phyloP scores from a whole-genome alignment of 2,797 vertebrate species.

The Enoplosus armatus region DNA sequence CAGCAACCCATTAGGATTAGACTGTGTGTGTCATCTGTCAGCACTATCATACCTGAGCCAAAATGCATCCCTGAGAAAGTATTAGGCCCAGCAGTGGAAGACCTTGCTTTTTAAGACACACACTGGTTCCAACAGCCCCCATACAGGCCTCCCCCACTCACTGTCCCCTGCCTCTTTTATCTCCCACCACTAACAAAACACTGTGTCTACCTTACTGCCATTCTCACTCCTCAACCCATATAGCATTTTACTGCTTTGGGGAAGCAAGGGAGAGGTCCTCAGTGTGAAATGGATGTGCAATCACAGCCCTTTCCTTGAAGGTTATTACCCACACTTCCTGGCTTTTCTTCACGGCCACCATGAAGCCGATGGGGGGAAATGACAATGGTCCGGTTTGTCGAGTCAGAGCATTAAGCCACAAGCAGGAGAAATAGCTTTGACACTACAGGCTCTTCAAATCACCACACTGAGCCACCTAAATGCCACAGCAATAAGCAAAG shows the following conservation, averaged over 20 bases:
- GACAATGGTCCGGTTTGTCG: slow-evolving; percentile 85
- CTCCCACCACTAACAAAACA: slow-evolving; percentile 74
- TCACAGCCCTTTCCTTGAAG: slow-evolving; percentile 83
- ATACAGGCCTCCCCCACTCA: slow-evolving; percentile 34
- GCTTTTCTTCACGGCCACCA: slow-evolving; percentile 79
- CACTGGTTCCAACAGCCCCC: slow-evolving; percentile 37
- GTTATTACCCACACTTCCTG: slow-evolving; percentile 83
- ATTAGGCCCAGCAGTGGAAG: slow-evolving; percentile 30
- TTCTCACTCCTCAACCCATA: slow-evolving; percentile 72
- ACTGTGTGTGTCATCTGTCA: slow-evolving; percentile 64
- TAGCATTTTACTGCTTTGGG: slow-evolving; percentile 76
- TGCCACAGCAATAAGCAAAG: slow-evolving; percentile 82
- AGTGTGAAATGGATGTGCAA: slow-evolving; percentile 84
- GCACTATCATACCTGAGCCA: slow-evolving; percentile 56
- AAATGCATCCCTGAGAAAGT: slow-evolving; percentile 62
- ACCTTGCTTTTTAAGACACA: slow-evolving; percentile 52
- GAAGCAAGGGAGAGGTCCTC: slow-evolving; percentile 73
- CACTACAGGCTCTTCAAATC: slow-evolving; percentile 81
- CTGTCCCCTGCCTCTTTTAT: slow-evolving; percentile 64
- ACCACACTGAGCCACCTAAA: slow-evolving; percentile 81
- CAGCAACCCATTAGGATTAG: slow-evolving; percentile 79
- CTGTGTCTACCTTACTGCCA: slow-evolving; percentile 63
- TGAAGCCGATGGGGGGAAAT: slow-evolving; percentile 78
- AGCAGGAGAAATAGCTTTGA: slow-evolving; percentile 83
- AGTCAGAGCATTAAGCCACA: slow-evolving; percentile 81